Conservation (phyloP, 2,113 vertebrate genomes). For the Motacilla alba region DNA sequence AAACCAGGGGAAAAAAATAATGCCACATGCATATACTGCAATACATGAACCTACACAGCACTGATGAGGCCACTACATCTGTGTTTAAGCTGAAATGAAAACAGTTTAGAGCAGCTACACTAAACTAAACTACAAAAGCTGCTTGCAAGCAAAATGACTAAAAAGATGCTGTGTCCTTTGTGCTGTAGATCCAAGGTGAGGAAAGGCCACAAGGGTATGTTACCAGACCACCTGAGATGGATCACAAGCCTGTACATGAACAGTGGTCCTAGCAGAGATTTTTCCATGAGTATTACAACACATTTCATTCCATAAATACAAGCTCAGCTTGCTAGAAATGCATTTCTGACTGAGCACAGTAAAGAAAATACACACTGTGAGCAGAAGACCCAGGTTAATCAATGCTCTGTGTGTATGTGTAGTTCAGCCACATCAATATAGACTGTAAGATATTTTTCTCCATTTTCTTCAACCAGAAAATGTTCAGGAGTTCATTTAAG, state of each 20-base stretch:
- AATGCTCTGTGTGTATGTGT: not conserved
- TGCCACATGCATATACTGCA: not conserved
- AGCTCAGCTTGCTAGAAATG: not conserved
- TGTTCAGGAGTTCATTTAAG: not conserved
- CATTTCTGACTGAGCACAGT: not conserved
- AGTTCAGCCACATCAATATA: not conserved
- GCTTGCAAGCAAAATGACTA: not conserved
- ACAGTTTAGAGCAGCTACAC: not conserved
- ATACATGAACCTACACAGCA: not conserved
- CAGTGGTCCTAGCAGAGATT: not conserved
- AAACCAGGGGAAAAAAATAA: not conserved
- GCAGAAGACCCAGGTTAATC: not conserved
- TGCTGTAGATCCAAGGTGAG: not conserved
- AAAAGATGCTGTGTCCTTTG: not conserved
- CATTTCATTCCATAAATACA: not conserved
- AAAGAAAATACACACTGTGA: not conserved
- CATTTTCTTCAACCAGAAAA: not conserved
- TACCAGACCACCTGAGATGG: not conserved
- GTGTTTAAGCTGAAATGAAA: not conserved
- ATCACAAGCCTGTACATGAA: rapidly evolving
- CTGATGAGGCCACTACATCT: too few species aligned
- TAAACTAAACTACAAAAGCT: not conserved
- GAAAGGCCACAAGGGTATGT: not conserved
- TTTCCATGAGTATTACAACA: not conserved
- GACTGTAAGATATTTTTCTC: not conserved